phyloP scores from a whole-genome alignment of 2,113 vertebrate genomes.

The Arenaria interpres region DNA sequence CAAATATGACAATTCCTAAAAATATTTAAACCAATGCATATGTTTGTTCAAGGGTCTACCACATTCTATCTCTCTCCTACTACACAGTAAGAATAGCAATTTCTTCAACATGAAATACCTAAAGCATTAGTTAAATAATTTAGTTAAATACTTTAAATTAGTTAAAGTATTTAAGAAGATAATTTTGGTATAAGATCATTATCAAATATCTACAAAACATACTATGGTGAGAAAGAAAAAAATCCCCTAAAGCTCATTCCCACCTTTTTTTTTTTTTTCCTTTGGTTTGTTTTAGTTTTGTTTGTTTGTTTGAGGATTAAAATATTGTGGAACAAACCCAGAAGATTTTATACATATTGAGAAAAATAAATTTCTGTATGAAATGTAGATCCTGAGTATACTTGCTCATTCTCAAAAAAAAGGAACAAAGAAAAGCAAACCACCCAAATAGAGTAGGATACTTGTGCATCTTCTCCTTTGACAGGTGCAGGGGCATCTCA shows the following conservation, averaged over 20 bases:
- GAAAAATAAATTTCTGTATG: background rate
- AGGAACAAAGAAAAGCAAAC: background rate
- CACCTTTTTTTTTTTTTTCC: background rate
- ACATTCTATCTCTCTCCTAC: background rate
- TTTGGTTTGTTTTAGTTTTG: background rate
- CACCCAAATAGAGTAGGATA: background rate
- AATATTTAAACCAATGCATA: background rate
- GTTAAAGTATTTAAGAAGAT: background rate
- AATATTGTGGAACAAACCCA: accelerated
- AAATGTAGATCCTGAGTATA: background rate
- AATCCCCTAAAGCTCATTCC: background rate
- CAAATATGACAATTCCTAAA: background rate
- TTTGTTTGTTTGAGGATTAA: background rate
- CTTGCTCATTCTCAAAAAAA: background rate
- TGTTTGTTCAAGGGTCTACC: background rate
- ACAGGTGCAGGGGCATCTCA: background rate
- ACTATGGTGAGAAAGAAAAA: background rate
- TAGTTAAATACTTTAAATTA: background rate
- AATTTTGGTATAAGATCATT: background rate
- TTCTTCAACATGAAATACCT: background rate
- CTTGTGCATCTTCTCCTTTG: background rate
- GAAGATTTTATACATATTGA: background rate
- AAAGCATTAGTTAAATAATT: background rate
- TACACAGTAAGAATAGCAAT: background rate
- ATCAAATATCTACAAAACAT: background rate